Percentiles rank a stretch among this genome's conserved stretches.
Conservation (phyloP, 23 tunicate genomes). For the Halocynthia roretzi region DNA sequence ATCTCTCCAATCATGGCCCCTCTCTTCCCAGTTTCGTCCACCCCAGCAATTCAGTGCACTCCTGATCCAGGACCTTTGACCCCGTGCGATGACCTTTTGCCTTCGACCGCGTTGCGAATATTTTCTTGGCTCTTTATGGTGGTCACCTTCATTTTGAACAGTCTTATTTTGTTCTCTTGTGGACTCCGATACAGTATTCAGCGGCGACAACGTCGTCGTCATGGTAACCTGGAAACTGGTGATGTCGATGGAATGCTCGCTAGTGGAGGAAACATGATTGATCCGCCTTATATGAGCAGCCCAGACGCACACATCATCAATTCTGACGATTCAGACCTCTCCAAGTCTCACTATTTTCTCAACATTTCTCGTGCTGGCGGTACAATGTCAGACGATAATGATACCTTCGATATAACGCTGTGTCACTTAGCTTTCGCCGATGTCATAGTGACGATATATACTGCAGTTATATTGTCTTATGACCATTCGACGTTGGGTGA, state of each 20-base stretch:
- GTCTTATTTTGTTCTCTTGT: conserved; percentile 30
- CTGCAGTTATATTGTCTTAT: conserved; percentile 42
- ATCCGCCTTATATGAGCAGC: conserved; percentile 5
- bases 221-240: background rate
- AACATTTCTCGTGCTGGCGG: background rate
- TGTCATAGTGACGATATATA: conserved; percentile 41
- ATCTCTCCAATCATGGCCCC: too few relatives aligned
- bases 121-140: conserved; percentile 51
- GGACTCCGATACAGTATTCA: conserved; percentile 17
- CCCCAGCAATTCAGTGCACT: conserved; percentile 27
- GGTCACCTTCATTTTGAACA: conserved; percentile 37
- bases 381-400: background rate
- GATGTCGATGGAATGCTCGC: conserved; percentile 17
- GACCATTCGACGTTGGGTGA: conserved; percentile 42
- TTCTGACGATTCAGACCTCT: conserved; percentile 2
- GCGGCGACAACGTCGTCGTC: background rate
- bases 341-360: conserved; percentile 13
- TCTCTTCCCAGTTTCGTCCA: background rate
- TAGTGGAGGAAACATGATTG: background rate
- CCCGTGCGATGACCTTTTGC: conserved; percentile 63
- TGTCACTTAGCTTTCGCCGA: conserved; percentile 77
- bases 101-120: conserved; percentile 30
- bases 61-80: conserved; percentile 67
- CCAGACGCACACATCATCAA: background rate
- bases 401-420: conserved; percentile 43